A percentile compares a stretch with the other conserved stretches of the same genome.
phyloP scores from a whole-genome alignment of 2,888 invertebrate species.

The Hartigia nigra region DNA sequence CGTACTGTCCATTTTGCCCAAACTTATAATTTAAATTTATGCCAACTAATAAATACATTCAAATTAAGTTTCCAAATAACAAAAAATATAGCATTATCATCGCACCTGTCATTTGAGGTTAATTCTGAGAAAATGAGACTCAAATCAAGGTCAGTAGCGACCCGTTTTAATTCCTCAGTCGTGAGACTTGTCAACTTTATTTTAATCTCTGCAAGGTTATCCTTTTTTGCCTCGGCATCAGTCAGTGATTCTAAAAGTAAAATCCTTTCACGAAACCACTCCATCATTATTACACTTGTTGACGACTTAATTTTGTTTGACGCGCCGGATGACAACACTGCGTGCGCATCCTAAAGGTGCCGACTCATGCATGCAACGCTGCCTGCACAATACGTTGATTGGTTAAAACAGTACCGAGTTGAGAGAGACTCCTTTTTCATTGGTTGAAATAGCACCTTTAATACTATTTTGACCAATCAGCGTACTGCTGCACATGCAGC shows the following conservation, averaged over 20 bases:
- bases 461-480: too few species aligned
- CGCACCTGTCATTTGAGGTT: constrained; percentile 55
- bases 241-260: constrained; percentile 39
- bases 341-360: constrained; percentile 3
- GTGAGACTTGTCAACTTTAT: constrained; percentile 46
- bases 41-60: not conserved
- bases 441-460: too few species aligned
- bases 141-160: constrained; percentile 43
- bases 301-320: constrained; percentile 9
- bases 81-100: constrained; percentile 43
- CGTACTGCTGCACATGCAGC: too few species aligned
- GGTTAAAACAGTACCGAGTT: too few species aligned
- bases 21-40: not conserved
- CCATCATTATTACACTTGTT: constrained; percentile 30
- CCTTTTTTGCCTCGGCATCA: constrained; percentile 41
- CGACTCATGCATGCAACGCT: too few species aligned
- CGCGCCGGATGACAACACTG: not conserved
- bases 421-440: too few species aligned
- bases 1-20: not conserved
- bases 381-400: too few species aligned
- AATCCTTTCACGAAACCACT: constrained; percentile 50
- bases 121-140: constrained; percentile 45
- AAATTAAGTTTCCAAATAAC: not conserved
- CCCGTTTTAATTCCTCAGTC: constrained; percentile 39
- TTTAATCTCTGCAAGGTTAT: constrained; percentile 47